Base-by-base conservation (phyloP, 2,888 invertebrate genomes). In the Melipona bicolor region DNA sequence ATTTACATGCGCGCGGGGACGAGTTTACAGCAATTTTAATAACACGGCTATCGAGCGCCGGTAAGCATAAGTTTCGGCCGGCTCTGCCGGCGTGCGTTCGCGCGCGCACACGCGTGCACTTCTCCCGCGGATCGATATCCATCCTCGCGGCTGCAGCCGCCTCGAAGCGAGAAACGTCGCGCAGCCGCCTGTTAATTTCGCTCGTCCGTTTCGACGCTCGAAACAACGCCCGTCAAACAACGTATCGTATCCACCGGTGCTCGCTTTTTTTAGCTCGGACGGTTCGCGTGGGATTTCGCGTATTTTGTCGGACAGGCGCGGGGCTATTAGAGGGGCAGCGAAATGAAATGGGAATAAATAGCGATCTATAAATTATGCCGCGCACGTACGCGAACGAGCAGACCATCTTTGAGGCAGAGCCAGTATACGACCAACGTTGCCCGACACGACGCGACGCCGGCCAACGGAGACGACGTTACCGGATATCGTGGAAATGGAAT, bases 351-450 rank as follows among this genome's bases (percentile, higher is more conserved):
- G 62, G 86, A 91, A 92, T 91, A 92, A 92, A 92, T 91, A 91
- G 91, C 87, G 85, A 87, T 85, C 87, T 89, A 91, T 93, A 93
- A 93, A 92, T 92, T 90, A 91, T 92, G 88, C 91, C 87, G 85
- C 86, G 81, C 92, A 87, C 91, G 91, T 92, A 89, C 86, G 82
- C 68, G 85, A 49, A 52, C 69, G 76, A 36, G 54, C 36, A n/a
- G n/a, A 65, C 36, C 64, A n/a, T 65, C 64, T 36, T 65, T 65
- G 36, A 65, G 64, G 36, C 62, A 32, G 19, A 32, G 13, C 19
- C 62, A 27, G 27, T 19, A 32, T 19, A 62, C 32, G 19, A 27
- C 64, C 64, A 15, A 65, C 36, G 64, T 65, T n/a, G 36, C 21
- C 15, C 64, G 36, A 32, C n/a, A 59, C 62, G 79, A 69, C 17